These are phyloP conservation scores for Etheostoma nigrum DNA, from an alignment of 2,797 vertebrate genomes.

Conservation along the genomic window DNA sequence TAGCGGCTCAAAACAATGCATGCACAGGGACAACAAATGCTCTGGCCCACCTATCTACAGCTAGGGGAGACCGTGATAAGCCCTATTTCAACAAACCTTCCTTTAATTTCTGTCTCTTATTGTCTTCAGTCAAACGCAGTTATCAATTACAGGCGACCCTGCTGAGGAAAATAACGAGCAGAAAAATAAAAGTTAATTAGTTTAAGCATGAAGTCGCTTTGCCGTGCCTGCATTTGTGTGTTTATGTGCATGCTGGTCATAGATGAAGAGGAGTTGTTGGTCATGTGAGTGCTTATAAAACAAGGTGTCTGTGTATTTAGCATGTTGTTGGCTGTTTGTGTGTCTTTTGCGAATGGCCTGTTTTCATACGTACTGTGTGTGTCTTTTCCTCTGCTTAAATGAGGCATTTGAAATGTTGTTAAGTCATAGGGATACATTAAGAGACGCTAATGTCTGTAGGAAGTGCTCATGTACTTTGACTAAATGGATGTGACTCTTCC, in stretches of 20 bases:
- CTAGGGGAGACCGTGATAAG: no score
- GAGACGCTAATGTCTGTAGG: neutral
- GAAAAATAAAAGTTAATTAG: slow-evolving; percentile 3
- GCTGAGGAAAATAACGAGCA: slow-evolving; percentile 11
- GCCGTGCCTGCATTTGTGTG: neutral
- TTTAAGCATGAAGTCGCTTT: slow-evolving; percentile 8
- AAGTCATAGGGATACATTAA: neutral
- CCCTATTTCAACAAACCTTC: no score
- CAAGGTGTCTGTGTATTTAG: neutral
- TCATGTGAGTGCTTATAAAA: neutral
- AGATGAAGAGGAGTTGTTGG: neutral
- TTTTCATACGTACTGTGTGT: neutral
- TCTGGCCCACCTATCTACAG: no score
- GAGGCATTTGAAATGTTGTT: neutral
- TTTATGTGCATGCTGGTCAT: neutral
- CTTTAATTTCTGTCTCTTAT: neutral
- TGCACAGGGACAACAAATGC: no score
- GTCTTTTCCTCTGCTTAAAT: neutral
- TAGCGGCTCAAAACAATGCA: no score
- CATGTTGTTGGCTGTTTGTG: slow-evolving; percentile 4
- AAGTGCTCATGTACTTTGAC: slow-evolving; percentile 6
- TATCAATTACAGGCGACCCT: neutral
- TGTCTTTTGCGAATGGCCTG: neutral
- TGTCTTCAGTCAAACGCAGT: neutral
- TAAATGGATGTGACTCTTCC: slow-evolving; percentile 21